Evolutionary conservation across 1,140 invertebrate genomes (phyloP).

Genomic region (Penaeus vannamei): DNA sequence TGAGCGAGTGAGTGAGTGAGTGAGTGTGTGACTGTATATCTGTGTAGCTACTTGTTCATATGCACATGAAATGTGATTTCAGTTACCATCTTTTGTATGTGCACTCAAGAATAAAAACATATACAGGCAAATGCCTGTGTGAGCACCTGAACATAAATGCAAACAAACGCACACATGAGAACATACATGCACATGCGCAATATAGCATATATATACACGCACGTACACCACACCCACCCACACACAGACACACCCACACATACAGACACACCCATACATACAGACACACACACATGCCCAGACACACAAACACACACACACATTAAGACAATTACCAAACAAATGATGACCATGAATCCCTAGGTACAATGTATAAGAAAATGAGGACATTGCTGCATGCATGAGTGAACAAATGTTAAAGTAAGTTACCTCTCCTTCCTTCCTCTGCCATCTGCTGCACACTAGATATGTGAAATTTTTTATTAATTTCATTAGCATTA

Average conservation of each 20-base stretch:
- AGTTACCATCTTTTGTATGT: too few species aligned
- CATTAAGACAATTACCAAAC: too few species aligned
- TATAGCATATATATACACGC: not conserved
- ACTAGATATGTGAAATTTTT: too few species aligned
- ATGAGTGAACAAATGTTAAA: too few species aligned
- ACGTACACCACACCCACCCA: not conserved
- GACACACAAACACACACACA: not conserved
- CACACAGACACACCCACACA: not conserved
- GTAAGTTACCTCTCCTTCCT: too few species aligned
- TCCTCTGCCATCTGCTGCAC: too few species aligned
- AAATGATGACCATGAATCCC: too few species aligned
- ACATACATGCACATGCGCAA: constrained; percentile 9
- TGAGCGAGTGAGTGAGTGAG: not conserved
- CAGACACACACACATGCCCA: not conserved
- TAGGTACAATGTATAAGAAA: too few species aligned
- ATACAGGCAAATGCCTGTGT: not conserved
- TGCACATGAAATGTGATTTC: not conserved
- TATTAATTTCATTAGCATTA: too few species aligned
- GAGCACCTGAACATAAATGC: not conserved
- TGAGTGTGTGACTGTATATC: not conserved
- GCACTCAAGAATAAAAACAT: not conserved
- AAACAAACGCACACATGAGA: not conserved
- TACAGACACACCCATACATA: not conserved
- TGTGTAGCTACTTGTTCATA: not conserved
- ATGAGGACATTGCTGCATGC: too few species aligned